A percentile compares a stretch with the other conserved stretches of the same genome.
These are phyloP conservation scores for Corvus hawaiiensis DNA, from an alignment of 2,113 vertebrate species.

Conservation along the genomic window DNA sequence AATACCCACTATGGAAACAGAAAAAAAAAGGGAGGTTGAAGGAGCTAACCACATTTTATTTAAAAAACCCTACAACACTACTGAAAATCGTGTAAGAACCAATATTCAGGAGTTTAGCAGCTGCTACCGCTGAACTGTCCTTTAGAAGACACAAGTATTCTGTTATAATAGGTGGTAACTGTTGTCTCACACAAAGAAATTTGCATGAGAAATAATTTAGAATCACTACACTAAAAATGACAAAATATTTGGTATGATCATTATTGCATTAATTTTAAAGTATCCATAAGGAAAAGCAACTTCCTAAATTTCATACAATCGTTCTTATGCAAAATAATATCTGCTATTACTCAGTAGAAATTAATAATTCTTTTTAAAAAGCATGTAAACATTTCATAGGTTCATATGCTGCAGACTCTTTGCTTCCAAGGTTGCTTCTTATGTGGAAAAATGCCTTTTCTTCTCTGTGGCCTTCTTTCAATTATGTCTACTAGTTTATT, in stretches of 20 bases:
- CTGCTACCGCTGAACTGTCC: background rate
- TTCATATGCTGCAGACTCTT: background rate
- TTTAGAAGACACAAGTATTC: background rate
- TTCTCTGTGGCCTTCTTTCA: background rate
- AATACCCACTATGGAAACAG: background rate
- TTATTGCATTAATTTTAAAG: background rate
- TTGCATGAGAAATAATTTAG: background rate
- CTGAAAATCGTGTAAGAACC: background rate
- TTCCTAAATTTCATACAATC: background rate
- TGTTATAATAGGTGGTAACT: background rate
- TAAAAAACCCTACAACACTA: background rate
- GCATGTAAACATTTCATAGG: background rate
- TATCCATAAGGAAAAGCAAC: background rate
- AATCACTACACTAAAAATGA: background rate
- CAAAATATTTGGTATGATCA: background rate
- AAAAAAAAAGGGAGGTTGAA: background rate
- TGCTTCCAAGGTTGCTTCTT: background rate
- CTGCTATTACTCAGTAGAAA: background rate
- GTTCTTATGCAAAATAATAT: background rate
- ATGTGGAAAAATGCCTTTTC: accelerated
- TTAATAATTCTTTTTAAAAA: background rate
- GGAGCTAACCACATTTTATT: background rate
- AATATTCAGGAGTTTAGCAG: background rate
- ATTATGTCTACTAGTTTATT: background rate
- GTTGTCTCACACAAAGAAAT: background rate